Evolutionary conservation across 2,797 vertebrate genomes (phyloP), one percentile per base, ranked within the genome.

Genomic region (Alca torda): DNA sequence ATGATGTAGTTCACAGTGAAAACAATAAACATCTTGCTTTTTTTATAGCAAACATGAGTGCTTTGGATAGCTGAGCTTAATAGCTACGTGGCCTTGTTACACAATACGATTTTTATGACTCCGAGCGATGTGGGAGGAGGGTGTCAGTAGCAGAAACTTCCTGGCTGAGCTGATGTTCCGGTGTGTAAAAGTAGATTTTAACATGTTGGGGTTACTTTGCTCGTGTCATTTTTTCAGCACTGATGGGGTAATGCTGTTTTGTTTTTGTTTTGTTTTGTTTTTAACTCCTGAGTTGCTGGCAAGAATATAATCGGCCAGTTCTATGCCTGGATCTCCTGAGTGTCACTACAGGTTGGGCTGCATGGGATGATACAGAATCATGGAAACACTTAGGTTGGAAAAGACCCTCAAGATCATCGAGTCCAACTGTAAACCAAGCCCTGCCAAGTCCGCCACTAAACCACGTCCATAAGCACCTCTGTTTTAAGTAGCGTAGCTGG

Each of bases 11-110:
- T 94, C 64, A 84, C 64, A 81, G 41, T 91, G 54, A 93, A 93
- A 96, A 93, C 61, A 97, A 97, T 96, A 96, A 97, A 97, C 41
- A 69, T 92, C 24, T 35, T 80, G 93, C 85, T 93, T 95, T 97
- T 97, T 96, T 96, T 94, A 78, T 93, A 97, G 90, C 83, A 90
- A 84, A 75, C 59, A 39, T 0, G 60, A 87, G 64, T 96, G 78
- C n/a, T 18, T 83, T 63, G 75, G 68, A 37, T 64, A 93, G 84
- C 90, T 92, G 46, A 82, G n/a, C 19, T 77, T 67, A 45, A n/a
- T 75, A 61, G 50, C 43, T 84, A 19, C 1, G 0, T 15, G 61
- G 41, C 21, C 9, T 90, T 73, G 19, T 64, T 74, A 35, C 9
- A 85, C 37, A 64, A 24, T 24, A 21, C 0, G 1, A 4, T n/a